Base-by-base conservation (phyloP, 92 coral and sea anemone species). In the Phenganax subtilis region DNA sequence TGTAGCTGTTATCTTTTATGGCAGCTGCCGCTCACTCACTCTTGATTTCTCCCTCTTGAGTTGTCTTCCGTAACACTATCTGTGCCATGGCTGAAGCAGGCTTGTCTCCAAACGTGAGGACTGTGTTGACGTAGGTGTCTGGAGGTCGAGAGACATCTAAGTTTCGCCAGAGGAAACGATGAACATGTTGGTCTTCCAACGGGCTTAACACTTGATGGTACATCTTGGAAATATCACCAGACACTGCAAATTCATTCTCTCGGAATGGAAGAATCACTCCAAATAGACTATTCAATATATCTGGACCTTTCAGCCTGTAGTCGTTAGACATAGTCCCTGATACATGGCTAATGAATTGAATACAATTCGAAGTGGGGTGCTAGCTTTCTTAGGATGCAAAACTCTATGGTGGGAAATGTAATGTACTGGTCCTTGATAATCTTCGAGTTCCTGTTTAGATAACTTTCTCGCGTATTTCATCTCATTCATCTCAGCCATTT, bases 151-250 rank as follows among this genome's bases (percentile, higher is more conserved):
- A 63, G 16, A 76, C 72, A 25, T 87, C 85, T 60, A 84, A 25
- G 54, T 87, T 55, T 61, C 85, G 72, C 87, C 87, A 87, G 17
- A 83, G 69, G 81, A 83, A 87, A 29, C 87, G 87, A 31, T 87
- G 90, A 12, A 84, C 85, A 54, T 87, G 90, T 75, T 84, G 90
- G 59, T 83, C 90, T 56, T n/a, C 51, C 55, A 51, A 72, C 3
- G 85, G 77, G 12, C 81, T 86, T 68, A 82, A 79, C 20, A 86
- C 63, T 56, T 83, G 68, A 54, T 87, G 87, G 77, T 83, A 83
- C 81, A 72, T 72, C 9, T 72, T 72, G 60, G 72, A 74, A 61
- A 83, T 72, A 71, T 78, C 85, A 27, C 90, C 87, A 55, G 31
- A 71, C 3, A 83, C 69, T 28, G 90, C 87, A 17, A 87, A 85